Evolutionary conservation across 2,113 vertebrate genomes (phyloP).

Genomic region (Sardina pilchardus): DNA sequence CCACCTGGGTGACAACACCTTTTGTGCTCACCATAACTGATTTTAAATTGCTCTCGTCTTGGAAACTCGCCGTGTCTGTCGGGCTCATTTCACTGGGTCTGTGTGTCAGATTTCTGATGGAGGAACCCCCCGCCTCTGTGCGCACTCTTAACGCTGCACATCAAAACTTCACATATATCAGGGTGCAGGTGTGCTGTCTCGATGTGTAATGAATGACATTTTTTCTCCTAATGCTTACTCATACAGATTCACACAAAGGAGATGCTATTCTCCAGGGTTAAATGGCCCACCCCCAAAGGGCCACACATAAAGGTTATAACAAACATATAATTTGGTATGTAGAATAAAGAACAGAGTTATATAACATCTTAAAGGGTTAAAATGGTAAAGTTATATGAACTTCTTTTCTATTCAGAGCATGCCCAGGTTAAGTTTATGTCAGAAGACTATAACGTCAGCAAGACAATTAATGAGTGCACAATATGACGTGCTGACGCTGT

Average conservation of each 20-base stretch:
- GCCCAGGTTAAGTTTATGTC: background rate
- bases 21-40: slow-evolving; percentile 56
- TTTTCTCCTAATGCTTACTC: slow-evolving; percentile 2
- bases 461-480: background rate
- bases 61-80: slow-evolving; percentile 11
- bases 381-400: background rate
- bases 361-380: background rate
- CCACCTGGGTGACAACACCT: slow-evolving; percentile 50
- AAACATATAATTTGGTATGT: background rate
- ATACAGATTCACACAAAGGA: slow-evolving; percentile 7
- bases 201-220: background rate
- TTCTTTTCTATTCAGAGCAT: background rate
- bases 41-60: slow-evolving; percentile 41
- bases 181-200: slow-evolving; percentile 15
- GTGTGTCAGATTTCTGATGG: slow-evolving; percentile 34
- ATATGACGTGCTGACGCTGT: background rate
- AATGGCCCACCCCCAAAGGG: background rate
- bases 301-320: background rate
- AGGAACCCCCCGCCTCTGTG: background rate
- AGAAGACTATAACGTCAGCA: background rate
- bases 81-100: background rate
- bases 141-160: background rate
- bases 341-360: background rate
- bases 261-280: background rate
- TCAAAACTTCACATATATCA: slow-evolving; percentile 6